Evolutionary conservation across 1,140 invertebrate genomes (phyloP), one percentile per base, ranked within the genome.

Genomic region (Antheraea pernyi): DNA sequence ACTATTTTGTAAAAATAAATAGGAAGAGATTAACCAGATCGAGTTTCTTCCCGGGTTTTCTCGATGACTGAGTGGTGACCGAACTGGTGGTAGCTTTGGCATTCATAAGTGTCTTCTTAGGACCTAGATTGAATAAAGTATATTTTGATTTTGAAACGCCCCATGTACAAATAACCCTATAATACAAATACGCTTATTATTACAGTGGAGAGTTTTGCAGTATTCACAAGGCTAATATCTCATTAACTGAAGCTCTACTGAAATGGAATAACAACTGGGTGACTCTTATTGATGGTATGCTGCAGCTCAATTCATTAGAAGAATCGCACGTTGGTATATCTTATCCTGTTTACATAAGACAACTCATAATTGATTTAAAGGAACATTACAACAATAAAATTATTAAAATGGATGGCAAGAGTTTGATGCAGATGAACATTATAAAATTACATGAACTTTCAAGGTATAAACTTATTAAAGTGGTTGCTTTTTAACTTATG

Each of bases 221-320:
- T 30, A 77, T 83, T 9, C 19, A 67, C 11, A 70, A 46, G 11
- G 69, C 65, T 0, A 73, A 81, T 48, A 42, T 48, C 13, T 69
- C 70, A 4, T 46, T 79, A 6, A 70, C 46, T 5, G 48, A 75
- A 68, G 81, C 76, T 16, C n/a, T 72, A 18, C 5, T 85, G 0
- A 7, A 64, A 18, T 85, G 81, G 77, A 67, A 67, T 7, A 65
- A 76, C n/a, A 83, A 83, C 48, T 85, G 81, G 83, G 74, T 80
- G 18, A 80, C 81, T 9, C 65, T 85, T 9, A 72, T 85, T 13
- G 80, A 83, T n/a, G 73, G 81, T 3, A 53, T 85, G 59, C 61
- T 85, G 10, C 83, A 85, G 65, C 59, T 85, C 0, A 77, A 82
- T 59, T 60, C 67, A 8, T 62, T 85, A 6, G 71, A 67, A 18